Evolutionary conservation across 2,888 invertebrate species (phyloP), one percentile per base, ranked within the genome.

Genomic region (Rhyacophila evoluta): DNA sequence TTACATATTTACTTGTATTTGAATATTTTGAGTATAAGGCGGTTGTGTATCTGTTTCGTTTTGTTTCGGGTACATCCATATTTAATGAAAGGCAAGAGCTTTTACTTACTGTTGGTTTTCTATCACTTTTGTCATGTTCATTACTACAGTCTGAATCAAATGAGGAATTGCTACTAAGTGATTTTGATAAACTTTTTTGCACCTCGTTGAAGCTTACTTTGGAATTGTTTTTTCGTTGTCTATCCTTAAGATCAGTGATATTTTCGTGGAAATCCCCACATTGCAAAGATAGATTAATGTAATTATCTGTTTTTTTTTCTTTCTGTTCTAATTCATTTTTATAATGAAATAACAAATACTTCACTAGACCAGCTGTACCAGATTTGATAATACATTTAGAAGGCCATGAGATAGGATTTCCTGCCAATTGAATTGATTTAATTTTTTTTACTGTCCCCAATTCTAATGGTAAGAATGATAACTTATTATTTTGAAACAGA

Each of bases 341-440:
- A 68, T 84, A 87, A 83, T 88, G 87, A 5, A 88, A 85, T 78
- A 86, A 86, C 25, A 90, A 84, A 79, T 87, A 88, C 28, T 86
- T 85, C 19, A 87, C 83, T 6, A 87, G 82, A 79, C 84, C 85
- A 36, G 85, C 83, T 19, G 89, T 87, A 33, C 93, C 93, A 69
- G 87, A 87, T 67, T 86, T 86, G 28, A 93, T 83, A 2, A 94
- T 84, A 69, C 91, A 88, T 79, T 84, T 85, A 19, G 91, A 88
- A 10, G 94, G 94, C 84, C 90, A 92, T 36, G 84, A 85, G 8
- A 94, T 83, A 0, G 93, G 93, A 85, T 94, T 94, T 55, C 91
- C 90, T 41, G 88, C 86, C 55, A 93, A 82, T 85, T 93, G 93
- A 1, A 94, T 85, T 8, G 91, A 91, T 87, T 91, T 92, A 81